Percentiles rank a stretch among this genome's conserved stretches.
Conservation (phyloP, 2,113 vertebrate species). For the Axis porcinus region DNA sequence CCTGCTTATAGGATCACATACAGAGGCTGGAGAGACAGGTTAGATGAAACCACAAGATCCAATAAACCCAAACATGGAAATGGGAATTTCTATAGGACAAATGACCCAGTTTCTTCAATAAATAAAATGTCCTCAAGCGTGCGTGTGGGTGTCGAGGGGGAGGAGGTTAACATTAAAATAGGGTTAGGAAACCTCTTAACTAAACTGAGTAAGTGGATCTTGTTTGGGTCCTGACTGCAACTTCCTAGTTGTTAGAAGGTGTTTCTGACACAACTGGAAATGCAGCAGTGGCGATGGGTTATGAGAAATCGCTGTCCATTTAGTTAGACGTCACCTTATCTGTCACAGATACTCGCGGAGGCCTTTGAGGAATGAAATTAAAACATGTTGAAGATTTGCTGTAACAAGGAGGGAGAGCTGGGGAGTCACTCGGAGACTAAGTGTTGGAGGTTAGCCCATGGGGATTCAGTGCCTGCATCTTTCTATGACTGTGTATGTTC, state of each 20-base stretch:
- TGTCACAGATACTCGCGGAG: no score
- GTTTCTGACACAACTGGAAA: background rate
- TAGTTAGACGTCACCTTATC: accelerated
- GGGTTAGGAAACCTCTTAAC: background rate
- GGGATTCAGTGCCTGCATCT: accelerated
- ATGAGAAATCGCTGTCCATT: accelerated
- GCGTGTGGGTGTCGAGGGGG: accelerated
- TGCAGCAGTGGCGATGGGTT: accelerated
- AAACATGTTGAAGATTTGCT: background rate
- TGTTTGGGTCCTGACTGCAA: background rate
- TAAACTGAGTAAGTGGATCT: background rate
- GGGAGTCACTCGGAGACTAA: background rate
- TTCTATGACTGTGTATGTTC: accelerated
- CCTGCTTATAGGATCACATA: background rate
- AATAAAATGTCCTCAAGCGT: background rate
- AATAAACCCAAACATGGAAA: background rate
- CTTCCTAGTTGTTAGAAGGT: accelerated
- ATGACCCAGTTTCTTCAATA: background rate
- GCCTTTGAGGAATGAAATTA: background rate
- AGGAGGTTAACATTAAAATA: background rate
- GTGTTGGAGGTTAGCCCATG: accelerated
- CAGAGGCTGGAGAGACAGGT: background rate
- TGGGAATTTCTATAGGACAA: background rate
- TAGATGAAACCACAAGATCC: background rate
- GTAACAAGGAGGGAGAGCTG: background rate